Percentiles rank a stretch among this genome's conserved stretches.
phyloP scores from a whole-genome alignment of 2,797 vertebrate species.

The Coregonus ussuriensis region DNA sequence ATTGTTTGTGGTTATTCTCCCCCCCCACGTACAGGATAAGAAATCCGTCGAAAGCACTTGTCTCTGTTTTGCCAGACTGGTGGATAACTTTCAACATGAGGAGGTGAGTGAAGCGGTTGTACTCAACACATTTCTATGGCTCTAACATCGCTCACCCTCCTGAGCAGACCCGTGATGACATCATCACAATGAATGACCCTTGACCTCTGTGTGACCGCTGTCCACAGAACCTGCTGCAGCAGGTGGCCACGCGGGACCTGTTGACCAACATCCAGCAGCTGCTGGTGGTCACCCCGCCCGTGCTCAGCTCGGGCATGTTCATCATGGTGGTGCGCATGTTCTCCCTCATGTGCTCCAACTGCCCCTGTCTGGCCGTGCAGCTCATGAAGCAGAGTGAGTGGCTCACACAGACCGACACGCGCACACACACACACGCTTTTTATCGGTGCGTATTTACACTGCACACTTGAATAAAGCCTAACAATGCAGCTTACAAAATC shows the following conservation, averaged over 20 bases:
- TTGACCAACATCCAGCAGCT: conserved; percentile 98
- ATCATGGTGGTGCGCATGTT: conserved; percentile 99
- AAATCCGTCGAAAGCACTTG: conserved; percentile 99
- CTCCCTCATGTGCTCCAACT: conserved; percentile 99
- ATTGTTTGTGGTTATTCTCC: neutral
- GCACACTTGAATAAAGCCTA: too few species aligned
- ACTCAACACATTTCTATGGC: neutral
- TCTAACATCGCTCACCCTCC: neutral
- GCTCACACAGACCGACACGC: neutral
- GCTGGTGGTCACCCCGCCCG: conserved; percentile 95
- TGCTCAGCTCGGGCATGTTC: conserved; percentile 99
- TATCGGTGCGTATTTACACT: neutral
- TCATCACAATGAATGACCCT: neutral
- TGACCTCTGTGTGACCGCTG: neutral
- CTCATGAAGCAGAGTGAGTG: conserved; percentile 99
- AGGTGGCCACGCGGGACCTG: conserved; percentile 96
- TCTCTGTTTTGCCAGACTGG: conserved; percentile 97
- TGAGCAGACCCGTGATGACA: too few species aligned
- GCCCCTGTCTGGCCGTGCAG: conserved; percentile 95
- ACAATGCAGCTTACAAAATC: too few species aligned
- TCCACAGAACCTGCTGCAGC: conserved; percentile 94
- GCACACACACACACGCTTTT: too few species aligned
- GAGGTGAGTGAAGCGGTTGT: conserved; percentile 78
- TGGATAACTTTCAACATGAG: conserved; percentile 99
- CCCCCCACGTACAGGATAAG: conserved; percentile 84